Evolutionary conservation across 2,888 invertebrate genomes (phyloP), one percentile per base, ranked within the genome.

Genomic region (Autographa gamma): DNA sequence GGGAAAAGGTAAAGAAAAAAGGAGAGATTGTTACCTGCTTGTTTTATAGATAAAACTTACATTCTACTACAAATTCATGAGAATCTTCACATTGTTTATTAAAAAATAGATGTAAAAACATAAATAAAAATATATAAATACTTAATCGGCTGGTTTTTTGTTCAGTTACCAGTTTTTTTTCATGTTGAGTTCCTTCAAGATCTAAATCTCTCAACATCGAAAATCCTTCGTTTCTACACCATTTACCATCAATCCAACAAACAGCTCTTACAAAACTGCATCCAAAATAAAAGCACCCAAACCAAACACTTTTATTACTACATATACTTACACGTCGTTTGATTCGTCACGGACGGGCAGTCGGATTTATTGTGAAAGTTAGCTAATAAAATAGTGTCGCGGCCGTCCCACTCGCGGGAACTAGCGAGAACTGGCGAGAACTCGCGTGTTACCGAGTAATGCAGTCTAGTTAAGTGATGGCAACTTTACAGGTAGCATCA

Each of bases 311-410:
- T 77, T 25, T 79, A 63, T 62, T 0, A 6, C 0, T 56, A 62
- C n/a, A 32, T 63, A 60, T 73, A 72, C 80, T 34, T 54, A 56
- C 60, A 72, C 79, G 76, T 76, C 77, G 70, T 77, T 82, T 76
- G 85, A 84, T 84, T 81, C 85, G 88, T 85, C 86, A 83, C 85
- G 86, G 83, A 77, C 73, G 81, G 77, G 73, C 67, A 72, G 77
- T 69, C 80, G 85, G 83, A 88, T 90, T 89, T 90, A 89, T 89
- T 80, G 85, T 83, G 71, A 81, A 90, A 90, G 84, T 89, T 89
- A 67, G 73, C 82, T 87, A 86, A 90, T 90, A 90, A 54, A 90
- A 90, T 89, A 87, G 83, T 79, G 78, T 72, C 81, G 82, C 78
- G 71, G 61, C 25, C 60, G 62, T 43, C 43, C 14, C 16, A 43